phyloP scores from a whole-genome alignment of 2,888 invertebrate species.

The Acanthopleura granulata region DNA sequence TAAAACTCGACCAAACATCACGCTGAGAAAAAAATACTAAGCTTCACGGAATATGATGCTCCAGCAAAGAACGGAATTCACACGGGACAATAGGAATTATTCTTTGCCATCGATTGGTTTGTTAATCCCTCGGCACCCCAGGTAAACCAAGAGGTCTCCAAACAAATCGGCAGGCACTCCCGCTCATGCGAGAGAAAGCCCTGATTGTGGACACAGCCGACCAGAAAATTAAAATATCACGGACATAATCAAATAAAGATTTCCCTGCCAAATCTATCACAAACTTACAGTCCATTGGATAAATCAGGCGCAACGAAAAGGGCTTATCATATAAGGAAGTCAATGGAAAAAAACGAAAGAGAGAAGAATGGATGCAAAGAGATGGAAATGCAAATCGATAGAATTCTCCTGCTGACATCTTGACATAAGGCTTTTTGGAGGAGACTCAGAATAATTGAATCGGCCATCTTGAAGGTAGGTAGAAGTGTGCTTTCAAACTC shows the following conservation, averaged over 20 bases:
- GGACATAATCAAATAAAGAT: background rate
- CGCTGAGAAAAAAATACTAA: too few species aligned
- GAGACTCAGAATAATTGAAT: background rate
- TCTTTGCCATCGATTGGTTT: too few species aligned
- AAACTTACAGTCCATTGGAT: conserved; percentile 1
- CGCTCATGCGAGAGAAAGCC: background rate
- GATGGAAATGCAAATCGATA: background rate
- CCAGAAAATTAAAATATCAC: conserved; percentile 10
- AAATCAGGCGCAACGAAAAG: background rate
- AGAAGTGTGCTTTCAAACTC: background rate
- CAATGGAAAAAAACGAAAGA: background rate
- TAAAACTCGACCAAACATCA: too few species aligned
- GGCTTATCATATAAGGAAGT: background rate
- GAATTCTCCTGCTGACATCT: conserved; percentile 5
- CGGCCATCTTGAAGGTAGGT: background rate
- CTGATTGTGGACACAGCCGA: background rate
- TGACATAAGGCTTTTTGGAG: background rate
- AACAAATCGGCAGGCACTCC: too few species aligned
- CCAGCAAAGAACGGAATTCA: too few species aligned
- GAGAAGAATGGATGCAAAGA: background rate
- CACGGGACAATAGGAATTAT: too few species aligned
- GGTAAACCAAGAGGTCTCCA: too few species aligned
- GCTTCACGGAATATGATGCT: too few species aligned
- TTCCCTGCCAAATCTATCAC: background rate
- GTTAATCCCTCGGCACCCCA: too few species aligned